Evolutionary conservation across 2,797 vertebrate genomes (phyloP).

Genomic region (Lepilemur septentrionalis): DNA sequence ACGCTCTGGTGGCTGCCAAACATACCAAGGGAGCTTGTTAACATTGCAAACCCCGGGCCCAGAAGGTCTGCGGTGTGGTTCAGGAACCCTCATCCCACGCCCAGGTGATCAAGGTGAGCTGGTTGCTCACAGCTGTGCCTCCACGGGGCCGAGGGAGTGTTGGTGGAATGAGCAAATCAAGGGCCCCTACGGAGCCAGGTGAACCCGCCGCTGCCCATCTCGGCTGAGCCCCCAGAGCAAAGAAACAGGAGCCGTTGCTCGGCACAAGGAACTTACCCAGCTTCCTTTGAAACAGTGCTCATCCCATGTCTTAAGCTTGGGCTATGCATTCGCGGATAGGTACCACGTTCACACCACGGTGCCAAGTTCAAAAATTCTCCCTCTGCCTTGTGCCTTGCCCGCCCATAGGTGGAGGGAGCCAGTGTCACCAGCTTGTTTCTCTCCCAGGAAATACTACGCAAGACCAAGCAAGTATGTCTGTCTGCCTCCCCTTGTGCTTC

Average conservation of each 20-base stretch:
- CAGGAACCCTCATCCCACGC: background rate
- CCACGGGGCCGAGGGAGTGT: rapidly evolving
- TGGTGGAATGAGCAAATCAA: rapidly evolving
- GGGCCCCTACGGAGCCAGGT: rapidly evolving
- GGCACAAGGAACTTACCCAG: background rate
- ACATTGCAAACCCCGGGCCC: background rate
- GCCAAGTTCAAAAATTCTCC: background rate
- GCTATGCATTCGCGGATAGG: background rate
- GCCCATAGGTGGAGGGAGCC: background rate
- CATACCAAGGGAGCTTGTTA: background rate
- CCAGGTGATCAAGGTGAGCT: background rate
- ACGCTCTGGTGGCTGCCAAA: background rate
- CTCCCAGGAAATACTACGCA: background rate
- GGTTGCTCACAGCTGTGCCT: background rate
- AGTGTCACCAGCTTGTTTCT: background rate
- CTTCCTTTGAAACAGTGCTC: background rate
- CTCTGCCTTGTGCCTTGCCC: background rate
- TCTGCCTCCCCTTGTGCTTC: background rate
- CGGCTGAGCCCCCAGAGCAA: background rate
- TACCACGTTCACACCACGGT: too few species aligned
- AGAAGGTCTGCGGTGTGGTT: background rate
- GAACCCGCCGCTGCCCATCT: background rate
- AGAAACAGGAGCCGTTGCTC: background rate
- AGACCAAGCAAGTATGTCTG: rapidly evolving
- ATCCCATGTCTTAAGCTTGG: background rate